Percentiles rank a stretch among this genome's conserved stretches.
These are phyloP conservation scores for Apostichopus japonicus DNA, from an alignment of 35 echinoderm and acorn worm species.

Conservation along the genomic window DNA sequence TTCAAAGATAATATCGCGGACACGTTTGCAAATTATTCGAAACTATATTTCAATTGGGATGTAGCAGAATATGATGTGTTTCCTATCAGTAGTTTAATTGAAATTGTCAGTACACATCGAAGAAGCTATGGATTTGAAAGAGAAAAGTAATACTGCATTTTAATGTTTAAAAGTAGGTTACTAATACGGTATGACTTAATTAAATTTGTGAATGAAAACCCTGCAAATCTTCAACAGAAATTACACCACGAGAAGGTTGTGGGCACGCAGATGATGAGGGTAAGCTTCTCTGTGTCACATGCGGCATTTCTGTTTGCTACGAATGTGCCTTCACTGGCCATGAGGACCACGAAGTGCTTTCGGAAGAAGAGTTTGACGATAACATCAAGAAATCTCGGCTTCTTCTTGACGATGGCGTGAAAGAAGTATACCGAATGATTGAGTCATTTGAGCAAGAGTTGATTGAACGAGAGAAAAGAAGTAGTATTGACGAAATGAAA, in stretches of 20 bases:
- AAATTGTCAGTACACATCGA: no score
- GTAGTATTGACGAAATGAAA: not conserved
- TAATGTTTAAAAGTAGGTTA: no score
- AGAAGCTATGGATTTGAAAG: no score
- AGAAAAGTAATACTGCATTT: no score
- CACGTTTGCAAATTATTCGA: no score
- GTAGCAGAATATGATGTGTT: no score
- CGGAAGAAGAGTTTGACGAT: not conserved
- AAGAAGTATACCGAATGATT: not conserved
- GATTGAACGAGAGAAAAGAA: not conserved
- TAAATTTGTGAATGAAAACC: not conserved
- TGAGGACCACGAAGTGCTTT: slow-evolving; percentile 6
- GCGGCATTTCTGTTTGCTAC: slow-evolving; percentile 1
- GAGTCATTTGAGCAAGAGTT: not conserved
- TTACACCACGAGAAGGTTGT: not conserved
- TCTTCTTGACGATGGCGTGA: not conserved
- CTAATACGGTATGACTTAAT: no score
- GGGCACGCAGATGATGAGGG: not conserved
- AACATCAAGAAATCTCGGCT: not conserved
- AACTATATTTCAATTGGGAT: no score
- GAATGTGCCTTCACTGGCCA: not conserved
- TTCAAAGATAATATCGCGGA: no score
- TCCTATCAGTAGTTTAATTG: no score
- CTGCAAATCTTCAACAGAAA: not conserved
- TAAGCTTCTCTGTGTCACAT: not conserved